phyloP scores from a whole-genome alignment of 2,888 invertebrate genomes.

The Chorisops tibialis region DNA sequence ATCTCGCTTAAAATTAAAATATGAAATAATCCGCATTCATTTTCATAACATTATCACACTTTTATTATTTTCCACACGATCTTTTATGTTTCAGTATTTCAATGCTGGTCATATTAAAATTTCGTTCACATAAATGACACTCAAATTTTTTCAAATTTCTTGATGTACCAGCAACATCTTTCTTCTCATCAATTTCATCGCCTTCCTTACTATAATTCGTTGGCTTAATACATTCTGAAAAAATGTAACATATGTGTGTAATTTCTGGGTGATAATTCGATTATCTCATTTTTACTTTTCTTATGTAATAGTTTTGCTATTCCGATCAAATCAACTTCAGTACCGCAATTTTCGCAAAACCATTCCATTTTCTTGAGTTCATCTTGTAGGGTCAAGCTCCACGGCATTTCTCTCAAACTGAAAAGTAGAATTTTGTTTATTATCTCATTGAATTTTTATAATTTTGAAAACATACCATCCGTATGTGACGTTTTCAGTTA shows the following conservation, averaged over 20 bases:
- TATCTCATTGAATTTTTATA: not conserved
- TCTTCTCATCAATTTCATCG: constrained; percentile 39
- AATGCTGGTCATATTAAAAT: constrained; percentile 69
- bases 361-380: constrained; percentile 63
- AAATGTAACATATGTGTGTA: constrained; percentile 1
- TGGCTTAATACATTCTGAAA: constrained; percentile 34
- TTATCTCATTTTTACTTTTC: constrained; percentile 21
- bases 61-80: constrained; percentile 49
- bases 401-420: constrained; percentile 65
- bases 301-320: constrained; percentile 74
- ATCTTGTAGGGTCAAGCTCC: constrained; percentile 62
- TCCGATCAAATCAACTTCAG: constrained; percentile 60
- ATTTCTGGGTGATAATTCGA: constrained; percentile 23
- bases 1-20: too few species aligned
- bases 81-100: constrained; percentile 85
- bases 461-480: constrained; percentile 62
- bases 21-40: too few species aligned
- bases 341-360: constrained; percentile 69
- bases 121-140: constrained; percentile 69
- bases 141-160: constrained; percentile 55
- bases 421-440: constrained; percentile 37
- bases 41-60: too few species aligned
- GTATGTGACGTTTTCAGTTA: constrained; percentile 80
- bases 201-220: constrained; percentile 24
- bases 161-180: not conserved